phyloP scores from a whole-genome alignment of 2,797 vertebrate genomes.

The Alauda arvensis region DNA sequence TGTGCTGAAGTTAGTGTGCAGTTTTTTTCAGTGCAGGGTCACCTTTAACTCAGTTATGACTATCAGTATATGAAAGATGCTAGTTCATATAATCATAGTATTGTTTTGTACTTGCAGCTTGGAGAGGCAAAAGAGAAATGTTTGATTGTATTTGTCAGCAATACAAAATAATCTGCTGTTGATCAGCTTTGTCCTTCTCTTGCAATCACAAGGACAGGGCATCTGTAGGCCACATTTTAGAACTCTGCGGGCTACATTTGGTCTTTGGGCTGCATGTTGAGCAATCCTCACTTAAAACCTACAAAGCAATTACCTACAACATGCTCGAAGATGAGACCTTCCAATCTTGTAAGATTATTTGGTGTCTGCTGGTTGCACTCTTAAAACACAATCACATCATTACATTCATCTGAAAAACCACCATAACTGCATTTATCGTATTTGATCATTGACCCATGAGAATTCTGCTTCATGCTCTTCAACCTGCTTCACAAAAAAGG shows the following conservation, averaged over 20 bases:
- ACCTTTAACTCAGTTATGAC: background rate
- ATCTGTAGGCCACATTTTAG: constrained; percentile 59
- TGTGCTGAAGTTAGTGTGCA: background rate
- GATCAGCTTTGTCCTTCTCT: constrained; percentile 62
- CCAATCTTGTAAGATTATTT: constrained; percentile 65
- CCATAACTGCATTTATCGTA: constrained; percentile 57
- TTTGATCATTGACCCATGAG: constrained; percentile 60
- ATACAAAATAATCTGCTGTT: constrained; percentile 21
- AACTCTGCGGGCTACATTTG: constrained; percentile 61
- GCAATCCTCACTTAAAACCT: constrained; percentile 66
- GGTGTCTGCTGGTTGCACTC: constrained; percentile 40
- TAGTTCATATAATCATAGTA: background rate
- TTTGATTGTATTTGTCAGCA: constrained; percentile 36
- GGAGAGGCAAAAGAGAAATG: constrained; percentile 2
- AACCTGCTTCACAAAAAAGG: constrained; percentile 24
- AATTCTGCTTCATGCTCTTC: constrained; percentile 31
- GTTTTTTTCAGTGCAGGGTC: background rate
- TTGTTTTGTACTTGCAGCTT: background rate
- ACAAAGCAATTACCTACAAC: constrained; percentile 64
- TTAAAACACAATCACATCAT: constrained; percentile 49
- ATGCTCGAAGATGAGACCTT: constrained; percentile 54
- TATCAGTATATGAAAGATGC: background rate
- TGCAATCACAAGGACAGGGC: constrained; percentile 58
- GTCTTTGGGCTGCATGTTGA: constrained; percentile 64
- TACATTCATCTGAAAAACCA: constrained; percentile 44